These are phyloP conservation scores for Liolophura sinensis DNA, from an alignment of 1,140 invertebrate species.

Conservation along the genomic window DNA sequence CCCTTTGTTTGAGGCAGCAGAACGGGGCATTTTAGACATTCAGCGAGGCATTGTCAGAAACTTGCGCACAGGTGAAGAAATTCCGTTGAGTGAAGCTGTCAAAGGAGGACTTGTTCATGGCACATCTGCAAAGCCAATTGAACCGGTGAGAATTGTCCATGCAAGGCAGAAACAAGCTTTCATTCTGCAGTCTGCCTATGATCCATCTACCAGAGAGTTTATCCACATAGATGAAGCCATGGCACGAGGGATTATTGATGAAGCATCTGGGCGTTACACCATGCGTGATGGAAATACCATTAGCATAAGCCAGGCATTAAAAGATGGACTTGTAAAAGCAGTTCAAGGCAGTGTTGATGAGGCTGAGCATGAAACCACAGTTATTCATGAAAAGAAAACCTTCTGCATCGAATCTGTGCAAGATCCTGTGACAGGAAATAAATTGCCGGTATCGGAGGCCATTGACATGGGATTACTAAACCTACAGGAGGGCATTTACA, in stretches of 20 bases:
- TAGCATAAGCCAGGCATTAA: conserved; percentile 75
- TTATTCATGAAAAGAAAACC: conserved; percentile 77
- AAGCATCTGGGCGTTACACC: conserved; percentile 73
- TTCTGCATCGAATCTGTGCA: conserved; percentile 73
- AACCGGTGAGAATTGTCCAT: neutral
- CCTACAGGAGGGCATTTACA: conserved; percentile 77
- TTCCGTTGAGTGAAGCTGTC: conserved; percentile 76
- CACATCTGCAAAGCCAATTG: conserved; percentile 11
- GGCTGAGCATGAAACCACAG: conserved; percentile 70
- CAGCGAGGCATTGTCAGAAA: conserved; percentile 62
- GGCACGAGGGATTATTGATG: conserved; percentile 73
- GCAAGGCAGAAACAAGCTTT: conserved; percentile 12
- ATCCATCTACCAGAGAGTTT: conserved; percentile 68
- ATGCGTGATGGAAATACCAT: conserved; percentile 73
- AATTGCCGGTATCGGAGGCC: conserved; percentile 74
- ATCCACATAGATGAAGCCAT: conserved; percentile 77
- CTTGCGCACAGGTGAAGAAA: conserved; percentile 68
- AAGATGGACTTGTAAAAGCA: conserved; percentile 70
- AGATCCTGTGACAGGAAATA: conserved; percentile 79
- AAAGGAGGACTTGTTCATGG: conserved; percentile 71
- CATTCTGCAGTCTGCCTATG: conserved; percentile 59
- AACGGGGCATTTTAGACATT: conserved; percentile 64
- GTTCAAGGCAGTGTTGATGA: conserved; percentile 5
- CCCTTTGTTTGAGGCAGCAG: conserved; percentile 78
- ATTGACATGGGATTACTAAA: conserved; percentile 76